A percentile compares a stretch with the other conserved stretches of the same genome.
Evolutionary conservation across 2,797 vertebrate species (phyloP).

Genomic region (Semotilus atromaculatus): DNA sequence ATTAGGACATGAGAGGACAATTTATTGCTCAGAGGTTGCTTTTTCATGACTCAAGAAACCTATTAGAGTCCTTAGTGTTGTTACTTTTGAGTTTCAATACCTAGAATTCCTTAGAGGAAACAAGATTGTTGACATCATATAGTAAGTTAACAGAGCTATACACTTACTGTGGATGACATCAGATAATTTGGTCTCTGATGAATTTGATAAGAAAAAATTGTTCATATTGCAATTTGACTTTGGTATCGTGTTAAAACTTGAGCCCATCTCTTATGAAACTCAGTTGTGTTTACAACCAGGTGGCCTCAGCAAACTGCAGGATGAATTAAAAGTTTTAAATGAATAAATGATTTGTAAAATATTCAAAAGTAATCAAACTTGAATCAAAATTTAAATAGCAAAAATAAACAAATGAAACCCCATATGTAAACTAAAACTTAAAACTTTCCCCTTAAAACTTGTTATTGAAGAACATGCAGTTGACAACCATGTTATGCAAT

Average conservation of each 20-base stretch:
- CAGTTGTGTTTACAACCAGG: not conserved
- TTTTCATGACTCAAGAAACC: not conserved
- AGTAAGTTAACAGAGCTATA: not conserved
- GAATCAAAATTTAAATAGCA: not conserved
- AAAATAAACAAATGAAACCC: not conserved
- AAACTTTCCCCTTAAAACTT: not conserved
- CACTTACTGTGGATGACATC: not conserved
- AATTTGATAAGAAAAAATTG: not conserved
- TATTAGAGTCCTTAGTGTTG: not conserved
- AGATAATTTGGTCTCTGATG: not conserved
- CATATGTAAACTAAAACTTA: not conserved
- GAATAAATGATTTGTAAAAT: not conserved
- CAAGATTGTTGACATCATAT: constrained; percentile 24
- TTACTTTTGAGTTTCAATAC: constrained; percentile 11
- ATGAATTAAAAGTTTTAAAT: not conserved
- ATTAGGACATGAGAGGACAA: constrained; percentile 16
- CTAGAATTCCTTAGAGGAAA: not conserved
- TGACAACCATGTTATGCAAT: not conserved
- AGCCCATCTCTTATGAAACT: not conserved
- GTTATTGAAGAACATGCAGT: not conserved
- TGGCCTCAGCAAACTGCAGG: not conserved
- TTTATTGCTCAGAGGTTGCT: constrained; percentile 13
- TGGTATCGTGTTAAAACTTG: not conserved
- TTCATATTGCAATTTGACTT: not conserved
- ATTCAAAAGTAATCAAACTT: not conserved